Evolutionary conservation across 2,113 vertebrate species (phyloP), one percentile per base, ranked within the genome.

Genomic region (Megaptera novaeangliae): DNA sequence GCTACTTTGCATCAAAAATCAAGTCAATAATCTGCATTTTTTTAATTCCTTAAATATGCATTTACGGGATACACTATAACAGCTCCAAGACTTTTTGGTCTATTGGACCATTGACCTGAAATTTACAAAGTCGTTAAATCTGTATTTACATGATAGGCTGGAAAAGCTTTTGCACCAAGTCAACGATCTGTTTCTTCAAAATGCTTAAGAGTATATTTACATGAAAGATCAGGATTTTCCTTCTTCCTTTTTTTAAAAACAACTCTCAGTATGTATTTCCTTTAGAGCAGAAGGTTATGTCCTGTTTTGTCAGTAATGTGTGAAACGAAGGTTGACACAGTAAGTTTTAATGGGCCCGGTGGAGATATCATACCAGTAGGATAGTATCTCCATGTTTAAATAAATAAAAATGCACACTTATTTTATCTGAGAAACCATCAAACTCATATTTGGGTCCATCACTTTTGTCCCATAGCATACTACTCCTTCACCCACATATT

Each of bases 1-100:
- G 75, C 74, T 97, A 95, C 95, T 97, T 96, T 97, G 92, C 97
- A 98, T 98, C 97, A 98, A 97, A 97, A 98, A 59, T 59, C 20
- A 59, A 23, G 91, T 98, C 97, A 98, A 98, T 97, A 98, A 97
- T 92, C 90, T 97, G 85, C 69, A 94, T 96, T 95, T 98, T 98
- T 97, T 96, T 97, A 93, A 64, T 61, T 78, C 92, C 91, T 63
- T 98, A 97, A 98, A 97, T 96, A 97, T 95, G 66, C 71, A 93
- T 96, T 94, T 96, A 83, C 4, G 94, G 52, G 95, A 97, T 94
- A 95, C 23, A 84, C 29, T 90, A 29, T 68, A 96, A 96, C 25
- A 97, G 39, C 41, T 82, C 31, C 52, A 78, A 97, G 86, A 85
- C 83, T 83, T 98, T 98, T 94, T 97, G 96, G 86, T 95, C 89